phyloP scores from a whole-genome alignment of 2,888 invertebrate species.

The Macrophya annulata region DNA sequence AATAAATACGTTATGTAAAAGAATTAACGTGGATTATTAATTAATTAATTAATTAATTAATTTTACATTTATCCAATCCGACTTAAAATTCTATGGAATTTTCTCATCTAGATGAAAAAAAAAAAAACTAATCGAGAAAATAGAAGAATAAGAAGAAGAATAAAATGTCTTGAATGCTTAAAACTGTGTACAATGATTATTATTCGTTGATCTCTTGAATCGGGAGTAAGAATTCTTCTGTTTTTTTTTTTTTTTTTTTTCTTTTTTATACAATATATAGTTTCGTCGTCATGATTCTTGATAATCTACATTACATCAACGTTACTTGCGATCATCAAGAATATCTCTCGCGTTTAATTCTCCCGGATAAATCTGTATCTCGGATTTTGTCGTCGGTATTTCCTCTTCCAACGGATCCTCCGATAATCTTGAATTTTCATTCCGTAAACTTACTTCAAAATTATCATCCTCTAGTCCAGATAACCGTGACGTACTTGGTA shows the following conservation, averaged over 20 bases:
- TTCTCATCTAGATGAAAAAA: neutral
- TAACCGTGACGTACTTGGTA: neutral
- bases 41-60: too few relatives aligned
- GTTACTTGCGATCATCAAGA: neutral
- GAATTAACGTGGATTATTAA: too few relatives aligned
- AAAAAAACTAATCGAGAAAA: neutral
- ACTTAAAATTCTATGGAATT: neutral
- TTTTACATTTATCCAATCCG: too few relatives aligned
- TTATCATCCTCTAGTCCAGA: neutral
- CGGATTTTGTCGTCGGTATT: neutral
- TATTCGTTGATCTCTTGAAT: neutral
- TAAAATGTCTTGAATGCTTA: neutral
- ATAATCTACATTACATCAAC: neutral
- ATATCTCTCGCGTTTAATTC: neutral
- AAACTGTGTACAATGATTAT: slow-evolving; percentile 10
- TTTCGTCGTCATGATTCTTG: slow-evolving; percentile 3
- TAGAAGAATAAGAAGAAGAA: neutral
- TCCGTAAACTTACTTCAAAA: neutral
- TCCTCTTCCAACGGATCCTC: neutral
- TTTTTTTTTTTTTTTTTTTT: neutral
- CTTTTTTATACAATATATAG: neutral
- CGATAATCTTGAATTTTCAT: neutral
- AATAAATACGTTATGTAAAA: neutral
- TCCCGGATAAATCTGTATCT: neutral
- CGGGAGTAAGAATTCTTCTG: neutral